Base-by-base conservation (phyloP, 2,797 vertebrate species). In the Syncerus caffer region DNA sequence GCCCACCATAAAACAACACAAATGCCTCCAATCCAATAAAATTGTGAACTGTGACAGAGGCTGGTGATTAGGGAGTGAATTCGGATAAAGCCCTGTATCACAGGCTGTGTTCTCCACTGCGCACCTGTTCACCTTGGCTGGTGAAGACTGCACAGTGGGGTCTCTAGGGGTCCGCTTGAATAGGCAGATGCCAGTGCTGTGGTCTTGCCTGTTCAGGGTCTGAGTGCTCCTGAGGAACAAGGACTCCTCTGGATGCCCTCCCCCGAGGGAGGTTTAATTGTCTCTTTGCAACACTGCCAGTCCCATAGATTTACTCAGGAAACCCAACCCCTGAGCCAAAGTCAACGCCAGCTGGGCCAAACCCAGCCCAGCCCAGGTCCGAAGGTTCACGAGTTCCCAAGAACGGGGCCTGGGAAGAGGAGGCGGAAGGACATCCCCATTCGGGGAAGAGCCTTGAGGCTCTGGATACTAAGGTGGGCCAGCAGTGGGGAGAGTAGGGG, bases 301-400 rank as follows among this genome's bases (percentile, higher is more conserved):
- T 67, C 82, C 58, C 79, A 85, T 19, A 78, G 93, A 80, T 89
- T 95, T 91, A 38, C 62, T 96, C 96, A 87, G 96, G 91, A 94
- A 97, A 97, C 90, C 95, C 95, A 97, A 94, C 96, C 97, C 95
- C 58, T 55, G 96, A 94, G 95, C 95, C 97, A 97, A 97, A 98
- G 97, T 98, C 97, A 95, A 90, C 2, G 94, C 50, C 95, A 91
- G 90, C 92, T 85, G 85, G 57, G 94, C 97, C 96, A 34, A 87
- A 89, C 90, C 97, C 96, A 90, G 94, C 96, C 98, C 95, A 92
- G 92, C 97, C 94, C 96, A 97, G 64, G 97, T 98, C 97, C 84
- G 94, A 98, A 98, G 97, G 97, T 98, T 97, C 92, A 3, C 1
- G 6, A 67, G 83, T 97, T 97, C 96, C 85, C 96, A 97, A 78